Evolutionary conservation across 2,797 vertebrate genomes (phyloP).

Genomic region (Myotis daubentonii): DNA sequence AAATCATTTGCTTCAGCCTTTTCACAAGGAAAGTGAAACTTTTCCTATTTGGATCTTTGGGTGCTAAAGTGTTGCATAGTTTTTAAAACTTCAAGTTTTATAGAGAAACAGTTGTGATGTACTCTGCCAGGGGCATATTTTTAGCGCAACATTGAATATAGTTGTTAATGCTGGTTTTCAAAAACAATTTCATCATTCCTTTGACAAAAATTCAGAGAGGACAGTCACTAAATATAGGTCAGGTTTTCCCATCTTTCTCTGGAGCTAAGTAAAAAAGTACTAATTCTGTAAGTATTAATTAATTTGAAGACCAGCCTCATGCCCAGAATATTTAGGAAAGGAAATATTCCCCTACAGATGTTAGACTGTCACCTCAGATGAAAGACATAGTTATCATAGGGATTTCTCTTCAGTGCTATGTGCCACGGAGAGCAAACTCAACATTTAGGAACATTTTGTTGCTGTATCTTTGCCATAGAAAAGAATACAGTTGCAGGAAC

Average conservation of each 20-base stretch:
- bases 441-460: background rate
- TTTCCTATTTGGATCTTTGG: background rate
- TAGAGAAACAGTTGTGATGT: background rate
- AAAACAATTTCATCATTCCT: background rate
- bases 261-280: background rate
- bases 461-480: background rate
- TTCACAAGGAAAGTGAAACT: background rate
- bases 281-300: background rate
- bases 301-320: background rate
- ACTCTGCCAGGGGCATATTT: background rate
- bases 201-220: background rate
- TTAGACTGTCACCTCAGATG: background rate
- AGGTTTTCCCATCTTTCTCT: background rate
- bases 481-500: background rate
- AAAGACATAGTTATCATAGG: background rate
- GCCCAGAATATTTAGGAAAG: background rate
- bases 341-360: background rate
- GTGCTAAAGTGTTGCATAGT: background rate
- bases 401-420: background rate
- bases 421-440: background rate
- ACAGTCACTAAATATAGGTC: background rate
- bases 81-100: background rate
- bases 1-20: background rate
- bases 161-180: conserved; percentile 2
- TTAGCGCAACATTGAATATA: background rate